Evolutionary conservation across 2,888 invertebrate genomes (phyloP).

Genomic region (Lycophotia porphyrea): DNA sequence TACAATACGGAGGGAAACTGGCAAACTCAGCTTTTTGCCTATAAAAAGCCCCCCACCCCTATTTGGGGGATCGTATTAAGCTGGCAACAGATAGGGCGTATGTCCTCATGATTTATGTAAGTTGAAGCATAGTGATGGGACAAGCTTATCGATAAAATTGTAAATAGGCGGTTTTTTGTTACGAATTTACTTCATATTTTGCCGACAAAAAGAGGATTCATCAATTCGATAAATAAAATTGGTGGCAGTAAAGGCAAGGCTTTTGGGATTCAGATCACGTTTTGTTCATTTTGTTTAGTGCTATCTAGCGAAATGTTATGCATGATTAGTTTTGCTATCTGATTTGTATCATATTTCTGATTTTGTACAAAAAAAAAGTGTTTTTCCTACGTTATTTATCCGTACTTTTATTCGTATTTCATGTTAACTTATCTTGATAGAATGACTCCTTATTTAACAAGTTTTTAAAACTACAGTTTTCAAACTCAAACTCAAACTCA

Average conservation of each 20-base stretch:
- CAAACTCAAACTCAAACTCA: too few relatives aligned
- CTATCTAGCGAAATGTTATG: constrained; percentile 13
- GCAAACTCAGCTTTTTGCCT: constrained; percentile 68
- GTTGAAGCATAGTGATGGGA: constrained; percentile 77
- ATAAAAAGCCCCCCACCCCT: constrained; percentile 74
- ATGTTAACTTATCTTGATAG: neutral
- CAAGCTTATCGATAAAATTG: constrained; percentile 61
- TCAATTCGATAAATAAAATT: constrained; percentile 47
- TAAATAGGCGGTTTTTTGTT: constrained; percentile 40
- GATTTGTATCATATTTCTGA: constrained; percentile 14
- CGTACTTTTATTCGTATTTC: neutral
- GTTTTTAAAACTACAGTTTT: neutral
- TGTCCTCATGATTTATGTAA: constrained; percentile 89
- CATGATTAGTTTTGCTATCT: constrained; percentile 39
- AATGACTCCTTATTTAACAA: constrained; percentile 4
- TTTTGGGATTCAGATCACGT: constrained; percentile 42
- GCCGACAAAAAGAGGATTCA: constrained; percentile 36
- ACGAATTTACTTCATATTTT: constrained; percentile 45
- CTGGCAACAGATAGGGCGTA: constrained; percentile 89
- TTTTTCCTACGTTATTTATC: neutral
- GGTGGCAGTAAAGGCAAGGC: constrained; percentile 6
- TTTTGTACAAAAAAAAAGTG: constrained; percentile 3
- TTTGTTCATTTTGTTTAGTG: constrained; percentile 37
- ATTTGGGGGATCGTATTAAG: constrained; percentile 87
- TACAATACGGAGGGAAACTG: constrained; percentile 65